phyloP scores from a whole-genome alignment of 2,888 invertebrate genomes.

The Antheraea yamamai region DNA sequence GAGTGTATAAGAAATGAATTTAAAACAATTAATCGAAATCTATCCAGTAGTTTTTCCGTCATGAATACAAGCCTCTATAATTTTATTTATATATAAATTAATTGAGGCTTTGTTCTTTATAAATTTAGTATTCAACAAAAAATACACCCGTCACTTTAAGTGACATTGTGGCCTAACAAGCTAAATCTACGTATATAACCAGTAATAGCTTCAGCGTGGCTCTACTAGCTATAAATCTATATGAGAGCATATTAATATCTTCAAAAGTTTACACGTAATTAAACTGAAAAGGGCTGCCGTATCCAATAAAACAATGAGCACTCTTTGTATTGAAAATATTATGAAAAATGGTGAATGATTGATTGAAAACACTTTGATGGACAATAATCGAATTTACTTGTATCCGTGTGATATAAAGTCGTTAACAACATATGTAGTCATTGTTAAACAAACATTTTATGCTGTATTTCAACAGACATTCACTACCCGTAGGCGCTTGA shows the following conservation, averaged over 20 bases:
- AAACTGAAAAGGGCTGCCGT: background rate
- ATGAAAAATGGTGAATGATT: background rate
- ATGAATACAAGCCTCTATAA: no score
- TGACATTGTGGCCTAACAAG: no score
- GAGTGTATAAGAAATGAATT: no score
- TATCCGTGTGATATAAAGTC: constrained; percentile 2
- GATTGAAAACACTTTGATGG: background rate
- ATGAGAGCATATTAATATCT: no score
- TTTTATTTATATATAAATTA: no score
- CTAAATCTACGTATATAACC: no score
- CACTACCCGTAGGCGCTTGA: background rate
- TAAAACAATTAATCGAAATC: no score
- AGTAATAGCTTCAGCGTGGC: no score
- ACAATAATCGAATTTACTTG: background rate
- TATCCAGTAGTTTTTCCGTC: no score
- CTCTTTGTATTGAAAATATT: background rate
- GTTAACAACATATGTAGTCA: background rate
- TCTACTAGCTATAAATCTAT: no score
- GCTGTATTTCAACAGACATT: background rate
- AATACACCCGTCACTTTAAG: no score
- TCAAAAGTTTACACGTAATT: background rate
- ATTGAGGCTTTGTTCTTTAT: background rate
- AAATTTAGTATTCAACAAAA: no score
- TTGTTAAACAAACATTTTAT: background rate
- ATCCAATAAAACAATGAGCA: background rate